phyloP scores from a whole-genome alignment of 2,888 invertebrate genomes.

The Andrena fulva region DNA sequence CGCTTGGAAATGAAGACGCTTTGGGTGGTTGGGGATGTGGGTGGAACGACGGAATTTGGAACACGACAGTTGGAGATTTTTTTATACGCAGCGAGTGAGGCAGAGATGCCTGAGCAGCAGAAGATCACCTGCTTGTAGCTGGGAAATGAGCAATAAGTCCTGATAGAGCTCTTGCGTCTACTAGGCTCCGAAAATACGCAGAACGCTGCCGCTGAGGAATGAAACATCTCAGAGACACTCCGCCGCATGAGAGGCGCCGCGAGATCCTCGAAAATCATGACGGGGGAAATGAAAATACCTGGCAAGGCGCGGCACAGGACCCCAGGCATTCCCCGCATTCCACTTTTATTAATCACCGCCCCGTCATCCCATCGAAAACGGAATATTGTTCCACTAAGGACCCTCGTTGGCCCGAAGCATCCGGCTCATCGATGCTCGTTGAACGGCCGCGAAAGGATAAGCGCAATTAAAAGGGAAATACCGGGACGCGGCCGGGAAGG shows the following conservation, averaged over 20 bases:
- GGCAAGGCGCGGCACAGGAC: not conserved
- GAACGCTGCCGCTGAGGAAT: too few relatives aligned
- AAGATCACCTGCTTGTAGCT: too few relatives aligned
- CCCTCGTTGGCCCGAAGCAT: not conserved
- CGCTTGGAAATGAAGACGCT: not conserved
- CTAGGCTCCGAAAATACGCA: too few relatives aligned
- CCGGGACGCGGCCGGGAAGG: not conserved
- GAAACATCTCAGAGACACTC: not conserved
- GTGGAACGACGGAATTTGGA: too few relatives aligned
- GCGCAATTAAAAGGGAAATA: conserved; percentile 27
- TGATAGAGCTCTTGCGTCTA: too few relatives aligned
- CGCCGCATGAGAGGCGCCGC: not conserved
- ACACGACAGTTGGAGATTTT: too few relatives aligned
- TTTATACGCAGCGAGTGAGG: too few relatives aligned
- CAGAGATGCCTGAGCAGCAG: too few relatives aligned
- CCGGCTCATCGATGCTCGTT: not conserved
- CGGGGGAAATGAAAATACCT: conserved; percentile 19
- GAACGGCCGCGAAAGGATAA: conserved; percentile 6
- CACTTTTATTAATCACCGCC: conserved; percentile 26
- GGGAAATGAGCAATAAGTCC: too few relatives aligned
- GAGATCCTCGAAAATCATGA: not conserved
- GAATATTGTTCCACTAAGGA: not conserved
- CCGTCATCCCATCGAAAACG: conserved; percentile 7
- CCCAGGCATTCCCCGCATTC: conserved; percentile 28
- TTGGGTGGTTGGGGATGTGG: not conserved